These are phyloP conservation scores for Tricholaema leucomelas DNA, from an alignment of 2,113 vertebrate species.

Conservation along the genomic window DNA sequence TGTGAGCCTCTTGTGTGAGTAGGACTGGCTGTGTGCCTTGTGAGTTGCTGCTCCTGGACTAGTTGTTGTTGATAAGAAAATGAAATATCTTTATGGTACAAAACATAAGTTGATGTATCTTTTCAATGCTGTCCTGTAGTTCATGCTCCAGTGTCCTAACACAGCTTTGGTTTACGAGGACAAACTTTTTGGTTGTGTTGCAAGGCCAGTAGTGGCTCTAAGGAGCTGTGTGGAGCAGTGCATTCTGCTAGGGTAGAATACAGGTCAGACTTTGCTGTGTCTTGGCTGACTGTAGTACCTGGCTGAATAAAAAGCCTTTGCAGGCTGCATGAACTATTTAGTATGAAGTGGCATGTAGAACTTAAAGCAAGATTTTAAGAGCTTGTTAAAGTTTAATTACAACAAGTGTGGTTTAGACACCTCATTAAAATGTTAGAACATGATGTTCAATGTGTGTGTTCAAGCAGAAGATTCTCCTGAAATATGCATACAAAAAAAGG, in stretches of 20 bases:
- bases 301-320: not conserved
- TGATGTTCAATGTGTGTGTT: not conserved
- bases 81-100: not conserved
- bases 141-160: not conserved
- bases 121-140: not conserved
- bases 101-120: not conserved
- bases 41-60: not conserved
- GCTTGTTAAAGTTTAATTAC: constrained; percentile 48
- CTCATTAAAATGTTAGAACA: not conserved
- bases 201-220: not conserved
- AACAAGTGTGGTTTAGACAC: not conserved
- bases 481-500: constrained; percentile 6
- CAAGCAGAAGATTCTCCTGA: constrained; percentile 8
- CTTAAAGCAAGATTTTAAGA: constrained; percentile 21
- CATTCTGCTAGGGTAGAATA: not conserved
- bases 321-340: not conserved
- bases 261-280: not conserved
- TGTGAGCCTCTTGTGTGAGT: not conserved
- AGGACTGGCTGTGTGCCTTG: not conserved
- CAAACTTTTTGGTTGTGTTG: not conserved
- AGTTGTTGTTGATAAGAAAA: not conserved
- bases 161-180: not conserved
- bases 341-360: not conserved
- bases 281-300: not conserved
- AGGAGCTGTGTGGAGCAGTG: not conserved